A percentile compares a stretch with the other conserved stretches of the same genome.
Evolutionary conservation across 2,888 invertebrate genomes (phyloP).

Genomic region (Caenorhabditis drosophilae): DNA sequence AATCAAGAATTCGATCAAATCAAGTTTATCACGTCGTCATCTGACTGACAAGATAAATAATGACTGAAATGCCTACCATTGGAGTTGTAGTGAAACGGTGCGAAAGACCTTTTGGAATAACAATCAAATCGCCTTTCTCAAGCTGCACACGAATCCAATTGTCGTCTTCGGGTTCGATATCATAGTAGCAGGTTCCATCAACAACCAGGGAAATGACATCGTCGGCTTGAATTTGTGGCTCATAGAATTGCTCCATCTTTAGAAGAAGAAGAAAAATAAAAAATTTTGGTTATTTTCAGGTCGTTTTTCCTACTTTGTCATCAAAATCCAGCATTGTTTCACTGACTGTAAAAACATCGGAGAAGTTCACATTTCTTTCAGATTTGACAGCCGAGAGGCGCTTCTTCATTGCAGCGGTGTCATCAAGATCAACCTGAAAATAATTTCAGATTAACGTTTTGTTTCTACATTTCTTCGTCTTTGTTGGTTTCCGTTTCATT

Average conservation of each 20-base stretch:
- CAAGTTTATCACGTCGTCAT: too few relatives aligned
- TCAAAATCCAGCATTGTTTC: slow-evolving; percentile 52
- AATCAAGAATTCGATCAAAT: too few relatives aligned
- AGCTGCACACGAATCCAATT: slow-evolving; percentile 62
- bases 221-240: slow-evolving; percentile 55
- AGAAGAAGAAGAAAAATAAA: too few relatives aligned
- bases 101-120: slow-evolving; percentile 60
- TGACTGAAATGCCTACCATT: slow-evolving; percentile 52
- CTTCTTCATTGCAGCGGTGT: slow-evolving; percentile 62
- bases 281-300: too few relatives aligned
- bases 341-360: slow-evolving; percentile 59
- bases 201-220: slow-evolving; percentile 58
- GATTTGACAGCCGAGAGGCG: slow-evolving; percentile 57
- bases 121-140: slow-evolving; percentile 62
- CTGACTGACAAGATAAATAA: too few relatives aligned
- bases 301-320: too few relatives aligned
- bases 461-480: not conserved
- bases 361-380: slow-evolving; percentile 51
- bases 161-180: slow-evolving; percentile 62
- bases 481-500: not conserved
- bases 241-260: slow-evolving; percentile 63
- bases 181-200: slow-evolving; percentile 62
- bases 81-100: slow-evolving; percentile 63
- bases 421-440: slow-evolving; percentile 60
- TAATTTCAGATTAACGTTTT: not conserved